A percentile compares a stretch with the other conserved stretches of the same genome.
Conservation (phyloP, 2,888 invertebrate genomes). For the Drosophila percnosoma region DNA sequence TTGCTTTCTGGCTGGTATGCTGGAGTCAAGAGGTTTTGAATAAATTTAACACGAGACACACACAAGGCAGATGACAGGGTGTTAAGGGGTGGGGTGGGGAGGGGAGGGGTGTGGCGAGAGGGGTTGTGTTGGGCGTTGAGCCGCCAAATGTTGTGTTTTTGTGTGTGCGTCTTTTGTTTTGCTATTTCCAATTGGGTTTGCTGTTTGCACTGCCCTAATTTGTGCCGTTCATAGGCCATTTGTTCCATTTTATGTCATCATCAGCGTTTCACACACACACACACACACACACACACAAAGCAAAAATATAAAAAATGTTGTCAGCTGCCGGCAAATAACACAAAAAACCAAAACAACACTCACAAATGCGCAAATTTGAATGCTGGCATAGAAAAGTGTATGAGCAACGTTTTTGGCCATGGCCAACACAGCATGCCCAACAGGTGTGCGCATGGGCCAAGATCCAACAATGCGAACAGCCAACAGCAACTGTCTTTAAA, state of each 20-base stretch:
- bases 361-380: constrained; percentile 67
- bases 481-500: constrained; percentile 39
- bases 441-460: constrained; percentile 73
- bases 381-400: constrained; percentile 54
- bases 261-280: constrained; percentile 37
- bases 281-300: constrained; percentile 1
- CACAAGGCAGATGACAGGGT: constrained; percentile 69
- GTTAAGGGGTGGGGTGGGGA: not conserved
- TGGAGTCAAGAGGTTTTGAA: constrained; percentile 83
- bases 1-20: constrained; percentile 33
- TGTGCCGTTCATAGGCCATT: constrained; percentile 77
- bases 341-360: constrained; percentile 4
- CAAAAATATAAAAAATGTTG: constrained; percentile 57
- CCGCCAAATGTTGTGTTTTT: constrained; percentile 71
- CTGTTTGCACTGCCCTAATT: constrained; percentile 77
- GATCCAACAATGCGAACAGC: constrained; percentile 38
- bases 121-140: constrained; percentile 45
- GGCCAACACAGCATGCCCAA: constrained; percentile 63
- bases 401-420: constrained; percentile 56
- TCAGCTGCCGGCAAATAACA: constrained; percentile 58
- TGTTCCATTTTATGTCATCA: constrained; percentile 82
- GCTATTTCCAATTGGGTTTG: constrained; percentile 57
- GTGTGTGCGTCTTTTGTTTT: constrained; percentile 58
- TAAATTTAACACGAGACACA: constrained; percentile 77
- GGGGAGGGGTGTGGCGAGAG: not conserved